Evolutionary conservation across 2,797 vertebrate species (phyloP).

Genomic region (Xiphorhynchus erythropygius): DNA sequence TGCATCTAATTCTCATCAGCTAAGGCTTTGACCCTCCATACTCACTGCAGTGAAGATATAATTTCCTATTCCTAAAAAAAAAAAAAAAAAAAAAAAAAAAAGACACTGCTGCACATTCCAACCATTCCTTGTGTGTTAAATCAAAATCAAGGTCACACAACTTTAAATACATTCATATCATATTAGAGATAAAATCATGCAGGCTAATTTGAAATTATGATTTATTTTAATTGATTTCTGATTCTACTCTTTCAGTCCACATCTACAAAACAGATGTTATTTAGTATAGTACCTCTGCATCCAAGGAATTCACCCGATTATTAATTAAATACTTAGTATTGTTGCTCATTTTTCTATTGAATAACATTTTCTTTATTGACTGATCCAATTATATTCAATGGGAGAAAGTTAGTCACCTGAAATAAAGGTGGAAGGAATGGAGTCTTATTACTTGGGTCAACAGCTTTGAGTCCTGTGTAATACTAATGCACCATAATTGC

Average conservation of each 20-base stretch:
- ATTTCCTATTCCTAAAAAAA: neutral
- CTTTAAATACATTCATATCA: neutral
- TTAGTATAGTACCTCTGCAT: neutral
- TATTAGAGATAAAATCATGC: neutral
- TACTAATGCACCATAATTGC: neutral
- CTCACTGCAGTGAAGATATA: neutral
- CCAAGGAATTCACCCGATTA: neutral
- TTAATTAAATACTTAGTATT: neutral
- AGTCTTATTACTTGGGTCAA: neutral
- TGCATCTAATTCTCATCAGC: constrained; percentile 58
- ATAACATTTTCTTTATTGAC: neutral
- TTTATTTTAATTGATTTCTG: neutral
- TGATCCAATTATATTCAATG: neutral
- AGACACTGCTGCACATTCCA: neutral
- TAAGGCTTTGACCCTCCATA: constrained; percentile 30
- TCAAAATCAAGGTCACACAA: constrained; percentile 30
- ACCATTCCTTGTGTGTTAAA: neutral
- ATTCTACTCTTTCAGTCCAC: neutral
- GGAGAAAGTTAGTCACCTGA: neutral
- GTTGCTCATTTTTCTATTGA: neutral
- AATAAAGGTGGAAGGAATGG: neutral
- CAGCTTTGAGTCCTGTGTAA: neutral
- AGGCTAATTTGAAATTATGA: neutral
- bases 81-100: neutral
- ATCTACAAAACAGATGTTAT: neutral